These are phyloP conservation scores for Megaleporinus macrocephalus DNA, from an alignment of 2,113 vertebrate genomes.

Conservation along the genomic window DNA sequence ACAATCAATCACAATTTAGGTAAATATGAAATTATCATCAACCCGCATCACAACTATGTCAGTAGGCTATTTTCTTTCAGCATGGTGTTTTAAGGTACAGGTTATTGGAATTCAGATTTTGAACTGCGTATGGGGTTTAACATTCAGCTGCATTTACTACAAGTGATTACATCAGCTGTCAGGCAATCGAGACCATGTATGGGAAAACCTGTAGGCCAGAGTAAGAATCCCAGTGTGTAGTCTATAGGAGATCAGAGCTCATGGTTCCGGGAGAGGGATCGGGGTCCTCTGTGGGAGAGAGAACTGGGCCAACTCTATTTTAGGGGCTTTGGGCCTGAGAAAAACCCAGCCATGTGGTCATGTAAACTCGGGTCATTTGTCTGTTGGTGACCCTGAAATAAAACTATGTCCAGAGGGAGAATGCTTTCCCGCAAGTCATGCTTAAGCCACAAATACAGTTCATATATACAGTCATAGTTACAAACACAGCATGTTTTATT, in stretches of 20 bases:
- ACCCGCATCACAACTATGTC: too few species aligned
- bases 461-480: too few species aligned
- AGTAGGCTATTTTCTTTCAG: neutral
- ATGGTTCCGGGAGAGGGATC: slow-evolving; percentile 44
- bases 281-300: slow-evolving; percentile 63
- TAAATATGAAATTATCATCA: too few species aligned
- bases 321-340: slow-evolving; percentile 71
- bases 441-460: neutral
- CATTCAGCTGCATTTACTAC: neutral
- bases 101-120: too few species aligned
- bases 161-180: neutral
- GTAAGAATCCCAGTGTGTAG: neutral
- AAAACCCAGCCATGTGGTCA: slow-evolving; percentile 60
- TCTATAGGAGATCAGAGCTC: neutral
- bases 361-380: slow-evolving; percentile 58
- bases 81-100: too few species aligned
- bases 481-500: neutral
- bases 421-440: neutral
- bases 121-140: neutral
- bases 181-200: neutral
- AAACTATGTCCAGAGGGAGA: slow-evolving; percentile 36
- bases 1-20: too few species aligned
- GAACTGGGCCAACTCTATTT: slow-evolving; percentile 69
- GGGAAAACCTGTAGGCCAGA: neutral
- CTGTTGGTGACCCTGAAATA: slow-evolving; percentile 30